Evolutionary conservation across 2,888 invertebrate genomes (phyloP), one percentile per base, ranked within the genome.

Genomic region (Hesperia comma): DNA sequence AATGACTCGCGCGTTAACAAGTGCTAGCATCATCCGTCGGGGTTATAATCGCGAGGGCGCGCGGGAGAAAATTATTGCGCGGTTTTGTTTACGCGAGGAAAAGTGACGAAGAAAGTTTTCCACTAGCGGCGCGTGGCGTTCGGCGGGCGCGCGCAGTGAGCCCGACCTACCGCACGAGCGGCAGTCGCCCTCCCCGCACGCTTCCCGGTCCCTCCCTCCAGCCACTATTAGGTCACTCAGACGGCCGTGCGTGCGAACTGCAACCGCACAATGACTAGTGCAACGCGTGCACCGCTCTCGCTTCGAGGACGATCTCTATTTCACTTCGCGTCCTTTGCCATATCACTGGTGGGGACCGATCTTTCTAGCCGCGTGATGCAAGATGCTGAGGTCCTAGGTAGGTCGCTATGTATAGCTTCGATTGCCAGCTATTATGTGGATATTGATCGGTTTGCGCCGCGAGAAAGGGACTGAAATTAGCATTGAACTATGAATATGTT

Each of bases 221-320:
- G 90, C 88, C 84, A 80, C 88, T 92, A 92, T 91, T 92, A 89
- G 92, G 92, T 92, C 92, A 91, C 91, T 88, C 84, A 84, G 85
- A 79, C 90, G 86, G 84, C 86, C 88, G 90, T 88, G 90, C 91
- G 91, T 91, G 90, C 89, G 85, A 89, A 90, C 77, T 90, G 90
- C 90, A 89, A 87, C 90, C 83, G 85, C 91, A 90, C 90, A 90
- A 90, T 89, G 90, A 89, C 87, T 89, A 87, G 87, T 90, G 91
- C 91, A 91, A 86, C 91, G 90, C 90, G 90, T 90, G 90, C 90
- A 89, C 87, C 90, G 91, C 92, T 90, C 91, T 92, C 92, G 92
- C 92, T 88, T 90, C 92, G 92, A 92, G 92, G 92, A 92, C 92
- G 91, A 92, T 89, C 92, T 92, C 91, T 92, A 92, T 91, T 92